Percentiles rank a stretch among this genome's conserved stretches.
Evolutionary conservation across 2,888 invertebrate species (phyloP).

Genomic region (Microplitis manilae): DNA sequence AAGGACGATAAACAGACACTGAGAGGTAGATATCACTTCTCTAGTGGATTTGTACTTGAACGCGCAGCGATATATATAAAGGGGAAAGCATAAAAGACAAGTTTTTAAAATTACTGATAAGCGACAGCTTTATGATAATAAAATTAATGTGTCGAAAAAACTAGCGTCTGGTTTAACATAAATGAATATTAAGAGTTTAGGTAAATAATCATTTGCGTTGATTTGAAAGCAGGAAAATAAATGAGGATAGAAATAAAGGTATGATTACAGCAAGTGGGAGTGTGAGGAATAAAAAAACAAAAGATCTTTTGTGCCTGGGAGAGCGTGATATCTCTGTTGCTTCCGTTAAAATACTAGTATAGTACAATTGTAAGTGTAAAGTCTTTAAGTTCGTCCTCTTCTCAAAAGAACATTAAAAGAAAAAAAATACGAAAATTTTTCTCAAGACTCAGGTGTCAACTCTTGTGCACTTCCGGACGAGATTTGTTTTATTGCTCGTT

Average conservation of each 20-base stretch:
- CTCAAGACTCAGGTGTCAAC: constrained; percentile 57
- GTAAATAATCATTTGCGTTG: not conserved
- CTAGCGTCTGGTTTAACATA: not conserved
- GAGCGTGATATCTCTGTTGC: constrained; percentile 59
- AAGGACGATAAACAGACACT: not conserved
- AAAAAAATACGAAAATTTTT: constrained; percentile 24
- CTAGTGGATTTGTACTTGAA: not conserved
- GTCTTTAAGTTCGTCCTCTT: constrained; percentile 46
- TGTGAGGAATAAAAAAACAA: too few species aligned
- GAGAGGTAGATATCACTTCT: not conserved
- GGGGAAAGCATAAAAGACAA: not conserved
- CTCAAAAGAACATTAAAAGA: constrained; percentile 46
- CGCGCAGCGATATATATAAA: not conserved
- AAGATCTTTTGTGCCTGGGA: constrained; percentile 6
- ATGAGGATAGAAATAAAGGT: not conserved
- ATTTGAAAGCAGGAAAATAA: not conserved
- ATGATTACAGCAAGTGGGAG: not conserved
- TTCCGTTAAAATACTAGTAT: constrained; percentile 66
- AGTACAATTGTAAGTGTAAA: constrained; percentile 20
- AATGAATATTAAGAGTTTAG: too few species aligned
- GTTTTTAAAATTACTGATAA: not conserved
- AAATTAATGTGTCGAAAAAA: not conserved
- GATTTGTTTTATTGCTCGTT: constrained; percentile 57
- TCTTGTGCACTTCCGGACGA: constrained; percentile 61
- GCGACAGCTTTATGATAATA: not conserved